Evolutionary conservation across 2,888 invertebrate species (phyloP), one percentile per base, ranked within the genome.

Genomic region (Iphiclides podalirius): DNA sequence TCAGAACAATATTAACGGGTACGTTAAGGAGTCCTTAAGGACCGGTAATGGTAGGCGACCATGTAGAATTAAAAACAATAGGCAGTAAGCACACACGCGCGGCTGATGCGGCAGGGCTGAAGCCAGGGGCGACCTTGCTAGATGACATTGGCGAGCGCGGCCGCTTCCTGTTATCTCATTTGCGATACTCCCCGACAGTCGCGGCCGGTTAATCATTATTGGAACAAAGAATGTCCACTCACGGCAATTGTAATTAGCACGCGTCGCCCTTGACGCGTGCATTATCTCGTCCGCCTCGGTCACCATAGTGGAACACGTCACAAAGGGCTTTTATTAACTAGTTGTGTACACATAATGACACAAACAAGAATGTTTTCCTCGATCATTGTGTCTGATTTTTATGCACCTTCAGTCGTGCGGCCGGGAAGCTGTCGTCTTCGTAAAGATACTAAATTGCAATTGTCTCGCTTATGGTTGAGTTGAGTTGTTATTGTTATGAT

Each of bases 201-300:
- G 77, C 82, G 77, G 66, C 72, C 73, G n/a, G 80, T 85, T 87
- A 79, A 83, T 87, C 84, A 84, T 77, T 85, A 85, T 80, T 83
- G 82, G 78, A 88, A 87, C 87, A 88, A 88, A 88, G 87, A 87
- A 81, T 86, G 86, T 84, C 85, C 87, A 87, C 86, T 86, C 83
- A 79, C 82, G 80, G 84, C 82, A 85, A 84, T 86, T 79, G 79
- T 82, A 86, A 87, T 88, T 85, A 87, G 79, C 83, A 81, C 85
- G 82, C 78, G 75, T 67, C 58, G 78, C 59, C 78, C 78, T 72
- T 75, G 72, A 53, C 57, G 62, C 61, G 63, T 64, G 70, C 70
- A 71, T 74, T 77, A 75, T 76, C 75, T 74, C 70, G 72, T 61
- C 74, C 72, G 72, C 74, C 74, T 72, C 76, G 72, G 73, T 72